Base-by-base conservation (phyloP, 1,140 invertebrate species). In the Dendrolimus kikuchii region DNA sequence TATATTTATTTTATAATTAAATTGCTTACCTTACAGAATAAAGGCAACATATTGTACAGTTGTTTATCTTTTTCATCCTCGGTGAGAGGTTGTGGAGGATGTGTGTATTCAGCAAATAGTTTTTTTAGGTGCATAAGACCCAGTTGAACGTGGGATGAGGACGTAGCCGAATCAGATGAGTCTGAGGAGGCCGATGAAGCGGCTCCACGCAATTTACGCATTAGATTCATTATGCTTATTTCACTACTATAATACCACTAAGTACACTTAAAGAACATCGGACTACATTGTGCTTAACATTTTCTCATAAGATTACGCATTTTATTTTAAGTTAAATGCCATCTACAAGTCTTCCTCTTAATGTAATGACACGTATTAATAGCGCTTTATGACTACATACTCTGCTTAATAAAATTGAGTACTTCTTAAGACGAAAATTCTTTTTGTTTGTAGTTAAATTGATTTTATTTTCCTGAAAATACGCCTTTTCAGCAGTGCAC, bases 121-220 rank as follows among this genome's bases (percentile, higher is more conserved):
- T 99, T 99, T 68, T 98, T 96, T 4, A 99, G 90, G 73, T 99
- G 97, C 92, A 96, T 97, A 7, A 99, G 90, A 44, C 97, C 97
- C 46, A 99, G 89, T 69, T 95, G 94, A 42, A 94, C 93, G 69
- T 95, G 94, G 59, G 94, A 92, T 53, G 92, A 90, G 38, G 91
- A 90, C 63, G 90, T 89, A 5, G 90, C 82, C 6, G 64, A 62
- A 57, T 88, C 87, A 7, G 70, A 59, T 51, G 76, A 58, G 51
- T 87, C 83, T 47, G 81, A 69, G 57, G 81, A 75, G 48, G 77
- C 70, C 51, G 76, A 79, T 41, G 82, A 68, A 50, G 78, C 87
- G 53, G 90, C 90, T 66, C 92, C 92, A 71, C 93, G 89, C 79
- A 95, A 90, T 90, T 95, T 95, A 64, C 94, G 91, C 93, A 95